Conservation (phyloP, 2,888 invertebrate species). For the Argyra leucocephala region DNA sequence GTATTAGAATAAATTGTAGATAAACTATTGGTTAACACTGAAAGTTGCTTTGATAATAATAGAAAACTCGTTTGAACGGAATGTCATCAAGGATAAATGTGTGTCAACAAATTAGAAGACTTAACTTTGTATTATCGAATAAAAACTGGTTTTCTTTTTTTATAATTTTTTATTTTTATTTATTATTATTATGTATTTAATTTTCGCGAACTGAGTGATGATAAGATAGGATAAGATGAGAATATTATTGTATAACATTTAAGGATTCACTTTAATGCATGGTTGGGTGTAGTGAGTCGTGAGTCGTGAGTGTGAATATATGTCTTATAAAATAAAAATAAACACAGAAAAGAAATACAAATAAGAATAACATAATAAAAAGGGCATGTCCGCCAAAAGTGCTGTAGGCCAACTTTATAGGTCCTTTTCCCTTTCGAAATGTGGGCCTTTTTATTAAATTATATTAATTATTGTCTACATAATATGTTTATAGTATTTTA, state of each 20-base stretch:
- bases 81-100: conserved; percentile 8
- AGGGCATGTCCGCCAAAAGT: background rate
- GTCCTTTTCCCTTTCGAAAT: too few species aligned
- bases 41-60: background rate
- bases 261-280: too few species aligned
- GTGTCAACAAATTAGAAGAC: background rate
- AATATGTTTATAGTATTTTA: too few species aligned
- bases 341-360: background rate
- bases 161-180: too few species aligned
- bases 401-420: too few species aligned
- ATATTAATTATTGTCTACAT: too few species aligned
- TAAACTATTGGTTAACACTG: background rate
- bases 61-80: background rate
- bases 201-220: background rate
- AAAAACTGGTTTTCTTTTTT: background rate
- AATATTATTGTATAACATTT: too few species aligned
- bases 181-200: too few species aligned
- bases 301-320: too few species aligned
- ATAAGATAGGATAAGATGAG: background rate
- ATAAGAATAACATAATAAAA: background rate
- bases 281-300: too few species aligned
- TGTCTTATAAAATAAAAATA: background rate
- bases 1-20: background rate
- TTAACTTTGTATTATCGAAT: background rate
- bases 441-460: too few species aligned